Conservation (phyloP, 2,797 vertebrate genomes). For the Cephalopachus bancanus region DNA sequence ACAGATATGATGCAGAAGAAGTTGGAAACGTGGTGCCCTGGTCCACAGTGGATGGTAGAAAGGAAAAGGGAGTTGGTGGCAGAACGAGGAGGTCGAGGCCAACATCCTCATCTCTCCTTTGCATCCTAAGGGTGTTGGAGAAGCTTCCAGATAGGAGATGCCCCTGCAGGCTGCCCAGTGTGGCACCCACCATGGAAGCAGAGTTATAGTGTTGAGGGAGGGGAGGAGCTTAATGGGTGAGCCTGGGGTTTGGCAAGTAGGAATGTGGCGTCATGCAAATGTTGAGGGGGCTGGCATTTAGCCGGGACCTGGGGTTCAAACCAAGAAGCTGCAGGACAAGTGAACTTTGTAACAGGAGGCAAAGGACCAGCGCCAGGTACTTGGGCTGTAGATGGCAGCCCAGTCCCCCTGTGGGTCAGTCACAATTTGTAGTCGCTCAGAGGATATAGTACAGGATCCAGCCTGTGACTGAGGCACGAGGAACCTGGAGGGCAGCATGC, state of each 20-base stretch:
- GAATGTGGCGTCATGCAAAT: neutral
- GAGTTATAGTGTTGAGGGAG: fast-evolving
- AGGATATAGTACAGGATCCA: neutral
- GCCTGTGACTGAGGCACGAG: neutral
- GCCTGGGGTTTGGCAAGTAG: neutral
- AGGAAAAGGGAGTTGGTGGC: neutral
- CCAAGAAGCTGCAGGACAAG: neutral
- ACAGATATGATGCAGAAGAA: neutral
- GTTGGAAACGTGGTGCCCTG: neutral
- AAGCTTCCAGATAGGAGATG: neutral
- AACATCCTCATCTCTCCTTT: neutral
- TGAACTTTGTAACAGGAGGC: neutral
- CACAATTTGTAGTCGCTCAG: neutral
- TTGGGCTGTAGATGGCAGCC: neutral
- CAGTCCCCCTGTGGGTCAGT: neutral
- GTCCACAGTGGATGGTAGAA: neutral
- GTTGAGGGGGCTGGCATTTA: neutral
- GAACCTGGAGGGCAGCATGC: neutral
- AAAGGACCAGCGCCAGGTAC: neutral
- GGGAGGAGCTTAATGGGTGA: neutral
- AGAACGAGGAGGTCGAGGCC: neutral
- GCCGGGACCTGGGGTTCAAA: neutral
- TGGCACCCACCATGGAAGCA: neutral
- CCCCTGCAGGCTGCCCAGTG: neutral
- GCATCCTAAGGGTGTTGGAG: neutral